Conservation (phyloP, 1,140 invertebrate species). For the Bombus sibiricus region DNA sequence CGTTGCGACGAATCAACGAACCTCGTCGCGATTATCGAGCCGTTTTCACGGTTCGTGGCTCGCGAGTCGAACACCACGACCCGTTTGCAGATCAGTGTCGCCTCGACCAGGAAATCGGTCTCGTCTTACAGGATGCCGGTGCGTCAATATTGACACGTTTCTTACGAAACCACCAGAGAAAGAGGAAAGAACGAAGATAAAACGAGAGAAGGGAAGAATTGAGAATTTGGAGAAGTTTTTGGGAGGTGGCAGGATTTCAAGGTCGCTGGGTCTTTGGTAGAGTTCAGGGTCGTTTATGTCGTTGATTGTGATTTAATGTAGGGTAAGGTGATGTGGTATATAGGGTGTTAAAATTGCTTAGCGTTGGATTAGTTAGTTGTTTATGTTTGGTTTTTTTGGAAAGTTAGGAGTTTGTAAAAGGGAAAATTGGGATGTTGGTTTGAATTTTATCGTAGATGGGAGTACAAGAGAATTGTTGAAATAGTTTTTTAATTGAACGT, state of each 20-base stretch:
- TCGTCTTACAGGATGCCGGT: conserved; percentile 72
- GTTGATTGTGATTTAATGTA: not conserved
- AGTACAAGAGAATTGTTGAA: not conserved
- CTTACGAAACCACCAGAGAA: conserved; percentile 64
- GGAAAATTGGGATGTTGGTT: not conserved
- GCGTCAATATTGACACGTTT: conserved; percentile 77
- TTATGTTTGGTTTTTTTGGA: not conserved
- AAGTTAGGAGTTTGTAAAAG: not conserved
- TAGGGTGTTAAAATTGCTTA: no score
- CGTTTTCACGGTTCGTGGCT: not conserved
- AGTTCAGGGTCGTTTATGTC: not conserved
- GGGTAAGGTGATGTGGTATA: not conserved
- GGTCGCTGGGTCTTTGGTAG: not conserved
- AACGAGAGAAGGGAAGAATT: conserved; percentile 12
- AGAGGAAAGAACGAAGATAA: not conserved
- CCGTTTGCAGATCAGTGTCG: conserved; percentile 44
- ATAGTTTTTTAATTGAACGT: not conserved
- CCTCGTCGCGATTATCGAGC: not conserved
- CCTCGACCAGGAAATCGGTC: conserved; percentile 70
- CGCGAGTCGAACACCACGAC: not conserved
- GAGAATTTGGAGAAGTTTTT: not conserved
- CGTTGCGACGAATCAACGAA: not conserved
- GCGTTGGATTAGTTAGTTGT: not conserved
- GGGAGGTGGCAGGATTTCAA: not conserved
- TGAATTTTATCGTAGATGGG: not conserved